Evolutionary conservation across 1,140 invertebrate species (phyloP).

Genomic region (Leptinotarsa defecta): DNA sequence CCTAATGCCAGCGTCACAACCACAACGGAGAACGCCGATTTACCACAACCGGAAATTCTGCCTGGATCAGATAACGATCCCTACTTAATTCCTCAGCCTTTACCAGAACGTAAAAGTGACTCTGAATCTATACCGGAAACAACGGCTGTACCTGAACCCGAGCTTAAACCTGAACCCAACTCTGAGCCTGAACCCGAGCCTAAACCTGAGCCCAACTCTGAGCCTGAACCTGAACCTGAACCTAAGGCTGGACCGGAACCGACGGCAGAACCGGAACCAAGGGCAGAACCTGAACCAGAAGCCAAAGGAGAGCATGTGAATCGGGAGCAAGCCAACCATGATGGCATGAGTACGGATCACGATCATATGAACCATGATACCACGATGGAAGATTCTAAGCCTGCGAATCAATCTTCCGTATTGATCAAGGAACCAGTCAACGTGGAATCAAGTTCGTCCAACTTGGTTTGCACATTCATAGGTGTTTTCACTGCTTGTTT

Average conservation of each 20-base stretch:
- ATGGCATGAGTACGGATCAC: background rate
- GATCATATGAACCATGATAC: background rate
- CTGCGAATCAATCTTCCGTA: background rate
- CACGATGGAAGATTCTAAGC: background rate
- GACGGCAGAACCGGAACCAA: slow-evolving; percentile 37
- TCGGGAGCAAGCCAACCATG: background rate
- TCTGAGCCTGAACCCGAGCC: slow-evolving; percentile 34
- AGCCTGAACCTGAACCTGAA: slow-evolving; percentile 53
- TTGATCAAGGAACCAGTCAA: background rate
- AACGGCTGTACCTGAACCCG: slow-evolving; percentile 49
- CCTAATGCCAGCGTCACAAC: slow-evolving; percentile 11
- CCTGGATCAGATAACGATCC: slow-evolving; percentile 36
- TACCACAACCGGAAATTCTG: slow-evolving; percentile 17
- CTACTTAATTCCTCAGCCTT: slow-evolving; percentile 30
- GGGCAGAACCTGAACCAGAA: slow-evolving; percentile 53
- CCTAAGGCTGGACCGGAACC: slow-evolving; percentile 38
- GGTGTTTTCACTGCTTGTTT: background rate
- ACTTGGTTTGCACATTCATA: background rate
- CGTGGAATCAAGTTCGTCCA: background rate
- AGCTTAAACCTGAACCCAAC: slow-evolving; percentile 47
- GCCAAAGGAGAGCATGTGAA: slow-evolving; percentile 33
- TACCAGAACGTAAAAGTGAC: slow-evolving; percentile 10
- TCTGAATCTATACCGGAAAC: slow-evolving; percentile 4
- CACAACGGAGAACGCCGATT: slow-evolving; percentile 11
- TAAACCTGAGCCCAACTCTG: slow-evolving; percentile 41